Base-by-base conservation (phyloP, 1,140 invertebrate genomes). In the Macrobrachium nipponense region DNA sequence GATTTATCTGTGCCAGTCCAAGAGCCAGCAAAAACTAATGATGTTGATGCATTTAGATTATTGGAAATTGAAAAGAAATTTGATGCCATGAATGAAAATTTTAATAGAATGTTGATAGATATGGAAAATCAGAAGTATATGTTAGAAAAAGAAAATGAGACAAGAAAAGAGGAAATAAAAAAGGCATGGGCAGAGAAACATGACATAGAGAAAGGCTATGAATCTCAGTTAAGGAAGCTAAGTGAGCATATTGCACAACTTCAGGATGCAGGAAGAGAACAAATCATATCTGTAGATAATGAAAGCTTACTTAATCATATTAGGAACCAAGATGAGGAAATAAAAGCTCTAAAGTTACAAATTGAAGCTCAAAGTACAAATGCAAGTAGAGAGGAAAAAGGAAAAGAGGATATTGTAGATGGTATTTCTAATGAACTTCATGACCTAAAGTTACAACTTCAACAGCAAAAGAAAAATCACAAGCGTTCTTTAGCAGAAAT, bases 41-140 rank as follows among this genome's bases (percentile, higher is more conserved):
- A 87, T 58, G 59, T 87, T 44, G 86, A 87, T 64, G 62, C 66
- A 23, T 87, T 73, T 79, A 78, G 66, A 75, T 36, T 87, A 36
- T 44, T 58, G n/a, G 86, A 87, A 66, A 83, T 87, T 61, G 80
- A 87, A 44, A 79, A 70, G 60, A 87, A 82, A 59, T 87, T 79
- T 23, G 72, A 83, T 70, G 44, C 66, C 2, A 82, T 87, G 86
- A 83, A 83, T 79, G 81, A 87, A 60, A 87, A 82, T 70, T 80
- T 87, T 44, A n/a, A 44, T 11, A 77, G 62, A 17, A 62, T 87
- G 5, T 27, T 82, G 18, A 77, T 43, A 70, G 81, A 87, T 23
- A 64, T 87, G 58, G 86, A 87, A 76, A 75, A 82, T 23, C 86
- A 87, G 59, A 87, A 87, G 64, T 72, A 61, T 36, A 73, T 66